These are phyloP conservation scores for Lasioglossum marginatum DNA, from an alignment of 2,888 invertebrate genomes.

Conservation along the genomic window DNA sequence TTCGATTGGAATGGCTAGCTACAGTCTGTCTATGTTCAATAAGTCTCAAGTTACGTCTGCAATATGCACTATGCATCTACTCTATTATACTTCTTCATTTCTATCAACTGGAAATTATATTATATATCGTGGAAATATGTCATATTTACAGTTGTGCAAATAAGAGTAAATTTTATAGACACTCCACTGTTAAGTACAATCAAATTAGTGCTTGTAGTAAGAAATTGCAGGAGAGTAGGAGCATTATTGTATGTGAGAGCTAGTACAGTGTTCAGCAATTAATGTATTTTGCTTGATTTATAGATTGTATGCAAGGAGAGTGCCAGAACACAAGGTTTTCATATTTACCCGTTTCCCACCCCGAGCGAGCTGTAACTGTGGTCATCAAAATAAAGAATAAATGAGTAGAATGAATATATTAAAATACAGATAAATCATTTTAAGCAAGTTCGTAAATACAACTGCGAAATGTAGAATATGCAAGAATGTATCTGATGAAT, in stretches of 20 bases:
- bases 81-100: conserved; percentile 28
- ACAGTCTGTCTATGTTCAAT: conserved; percentile 3
- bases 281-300: conserved; percentile 50
- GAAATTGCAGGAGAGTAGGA: conserved; percentile 39
- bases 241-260: conserved; percentile 31
- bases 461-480: conserved; percentile 6
- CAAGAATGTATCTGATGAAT: neutral
- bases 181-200: conserved; percentile 43
- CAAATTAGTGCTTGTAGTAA: conserved; percentile 60
- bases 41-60: conserved; percentile 25
- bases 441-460: conserved; percentile 5
- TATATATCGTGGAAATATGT: conserved; percentile 19
- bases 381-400: conserved; percentile 80
- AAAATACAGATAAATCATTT: conserved; percentile 41
- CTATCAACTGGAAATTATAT: conserved; percentile 27
- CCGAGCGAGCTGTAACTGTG: conserved; percentile 87
- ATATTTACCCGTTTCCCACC: conserved; percentile 87
- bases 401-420: conserved; percentile 67
- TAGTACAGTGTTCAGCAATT: conserved; percentile 49
- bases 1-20: conserved; percentile 6
- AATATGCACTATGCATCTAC: conserved; percentile 37
- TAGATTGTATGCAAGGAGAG: conserved; percentile 68
- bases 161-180: conserved; percentile 24
- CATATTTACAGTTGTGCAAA: conserved; percentile 50
- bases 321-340: conserved; percentile 71